Conservation (phyloP, 2,888 invertebrate species). For the Tipula helvola region DNA sequence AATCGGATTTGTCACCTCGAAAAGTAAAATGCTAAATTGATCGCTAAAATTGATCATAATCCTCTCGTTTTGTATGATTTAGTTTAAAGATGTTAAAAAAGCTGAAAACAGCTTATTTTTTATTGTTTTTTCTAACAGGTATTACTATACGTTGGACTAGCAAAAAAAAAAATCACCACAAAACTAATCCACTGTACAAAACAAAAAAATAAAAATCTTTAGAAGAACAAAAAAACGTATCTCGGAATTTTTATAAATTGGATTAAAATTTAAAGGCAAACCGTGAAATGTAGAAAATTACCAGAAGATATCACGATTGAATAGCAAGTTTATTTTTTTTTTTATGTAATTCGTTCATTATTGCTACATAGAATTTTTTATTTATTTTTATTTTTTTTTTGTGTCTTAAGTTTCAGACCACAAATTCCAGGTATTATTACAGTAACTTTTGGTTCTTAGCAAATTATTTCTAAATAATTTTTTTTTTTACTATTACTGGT, state of each 20-base stretch:
- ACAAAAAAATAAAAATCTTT: background rate
- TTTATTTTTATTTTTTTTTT: background rate
- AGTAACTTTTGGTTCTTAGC: background rate
- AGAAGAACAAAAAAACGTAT: background rate
- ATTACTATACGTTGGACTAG: background rate
- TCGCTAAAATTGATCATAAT: background rate
- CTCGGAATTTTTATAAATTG: background rate
- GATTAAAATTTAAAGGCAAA: background rate
- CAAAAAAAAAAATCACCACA: background rate
- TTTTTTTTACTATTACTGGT: background rate
- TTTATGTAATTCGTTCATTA: background rate
- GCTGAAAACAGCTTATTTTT: background rate
- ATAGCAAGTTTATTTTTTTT: background rate
- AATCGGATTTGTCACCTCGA: background rate
- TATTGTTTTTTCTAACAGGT: background rate
- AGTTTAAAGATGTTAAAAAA: background rate
- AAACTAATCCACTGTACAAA: background rate
- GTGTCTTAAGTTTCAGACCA: background rate
- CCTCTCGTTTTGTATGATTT: background rate
- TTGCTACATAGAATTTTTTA: background rate
- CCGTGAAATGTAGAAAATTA: slow-evolving; percentile 4
- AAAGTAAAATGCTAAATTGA: background rate
- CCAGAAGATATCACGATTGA: background rate
- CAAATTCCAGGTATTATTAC: background rate
- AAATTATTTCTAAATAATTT: background rate